Base-by-base conservation (phyloP, 92 coral and sea anemone species). In the Meandrina meandrites region DNA sequence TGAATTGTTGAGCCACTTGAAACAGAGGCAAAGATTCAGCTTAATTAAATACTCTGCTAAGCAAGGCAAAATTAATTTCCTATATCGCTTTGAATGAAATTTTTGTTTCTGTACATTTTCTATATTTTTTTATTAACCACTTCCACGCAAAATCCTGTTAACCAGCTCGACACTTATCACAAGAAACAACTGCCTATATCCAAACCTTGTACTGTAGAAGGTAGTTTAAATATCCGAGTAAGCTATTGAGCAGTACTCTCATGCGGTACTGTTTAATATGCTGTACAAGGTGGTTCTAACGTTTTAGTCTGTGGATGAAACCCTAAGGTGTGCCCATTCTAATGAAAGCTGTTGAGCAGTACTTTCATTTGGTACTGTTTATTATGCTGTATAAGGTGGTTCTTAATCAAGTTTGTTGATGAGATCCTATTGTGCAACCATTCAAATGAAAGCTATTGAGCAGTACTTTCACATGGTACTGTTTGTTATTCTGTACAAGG, bases 361-460 rank as follows among this genome's bases (percentile, higher is more conserved):
- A n/a, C n/a, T n/a, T n/a, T n/a, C n/a, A n/a, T n/a, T n/a, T n/a
- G n/a, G n/a, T n/a, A 12, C 53, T 48, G 53, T 48, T 48, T 48
- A 48, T 48, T 48, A 7, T 12, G 53, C 53, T 48, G 30, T 62
- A 62, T 31, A 62, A 24, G 31, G 71, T 2, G 35, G 16, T 28
- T 66, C 71, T 66, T 35, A 1, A 27, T 66, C 5, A 1, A 66
- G 71, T 66, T 35, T 28, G 18, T 66, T 17, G 71, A 66, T 27
- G 71, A 66, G 28, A 66, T 5, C 31, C 69, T 24, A n/a, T 0
- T 24, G 71, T 66, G 34, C 11, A 70, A 12, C 69, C 82, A 54
- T 79, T 54, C 70, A 82, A 82, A 16, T 73, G 50, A 67, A 73
- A 66, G 86, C 76, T 68, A 53, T 35, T 82, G 35, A 51, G 86